Evolutionary conservation across 37 sponge, comb jelly and placozoan genomes (phyloP), one percentile per base, ranked within the genome.

Genomic region (Lycopodina hypogea): DNA sequence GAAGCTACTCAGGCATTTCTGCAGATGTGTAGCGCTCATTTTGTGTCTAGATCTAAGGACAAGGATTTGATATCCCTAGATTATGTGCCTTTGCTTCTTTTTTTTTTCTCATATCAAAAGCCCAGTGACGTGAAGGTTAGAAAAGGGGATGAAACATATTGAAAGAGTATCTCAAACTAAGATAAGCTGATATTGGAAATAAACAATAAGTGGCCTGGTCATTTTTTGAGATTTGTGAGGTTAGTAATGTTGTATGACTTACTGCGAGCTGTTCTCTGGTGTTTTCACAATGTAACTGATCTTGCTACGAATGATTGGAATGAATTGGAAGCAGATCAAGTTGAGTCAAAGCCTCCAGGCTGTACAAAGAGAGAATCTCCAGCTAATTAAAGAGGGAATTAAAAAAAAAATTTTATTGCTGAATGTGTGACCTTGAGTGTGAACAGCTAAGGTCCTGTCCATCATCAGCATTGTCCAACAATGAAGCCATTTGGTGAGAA

Each of bases 201-300:
- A 53, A 17, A 53, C 12, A 53, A 19, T 53, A 53, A 17, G 17
- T 19, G 55, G 17, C 17, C 55, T 53, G 55, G n/a, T n/a, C n/a
- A n/a, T n/a, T n/a, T n/a, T n/a, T 53, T 53, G 55, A 17, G 17
- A 53, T 53, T 17, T 53, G 55, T 19, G 17, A 17, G 17, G 12
- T 12, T 12, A 19, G 17, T 12, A 12, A 19, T 19, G 17, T 53
- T 12, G 55, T 53, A 17, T 53, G 12, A 53, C 55, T 53, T 53
- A 53, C 55, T 53, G 55, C 17, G 55, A 53, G 55, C 55, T 19
- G 17, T 17, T 19, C 55, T 53, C 55, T 53, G 17, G 55, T 53
- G 55, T 53, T 53, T 53, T 53, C 55, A 53, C 55, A 53, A 53
- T 53, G 55, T n/a, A n/a, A 53, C 55, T 53, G 17, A 53, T 53